Evolutionary conservation across 2,113 vertebrate genomes (phyloP).

Genomic region (Xiphophorus hellerii): DNA sequence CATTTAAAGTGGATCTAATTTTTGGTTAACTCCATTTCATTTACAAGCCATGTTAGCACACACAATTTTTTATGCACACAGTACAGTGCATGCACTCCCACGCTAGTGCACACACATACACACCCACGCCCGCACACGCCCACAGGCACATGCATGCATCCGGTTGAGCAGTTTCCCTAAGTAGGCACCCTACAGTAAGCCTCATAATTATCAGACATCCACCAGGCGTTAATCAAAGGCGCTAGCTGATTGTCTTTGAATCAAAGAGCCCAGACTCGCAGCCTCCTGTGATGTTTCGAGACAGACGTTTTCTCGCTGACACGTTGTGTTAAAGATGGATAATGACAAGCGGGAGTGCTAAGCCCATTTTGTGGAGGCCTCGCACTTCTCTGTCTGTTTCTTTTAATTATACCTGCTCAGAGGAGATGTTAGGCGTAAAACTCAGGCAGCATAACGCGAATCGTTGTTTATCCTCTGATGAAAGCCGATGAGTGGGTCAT

Average conservation of each 20-base stretch:
- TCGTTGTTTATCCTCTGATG: conserved; percentile 43
- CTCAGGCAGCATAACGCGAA: not conserved
- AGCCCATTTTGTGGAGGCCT: conserved; percentile 17
- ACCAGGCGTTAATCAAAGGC: conserved; percentile 59
- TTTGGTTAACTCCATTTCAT: not conserved
- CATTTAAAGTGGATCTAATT: conserved; percentile 4
- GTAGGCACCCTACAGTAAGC: conserved; percentile 25
- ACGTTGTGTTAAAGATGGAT: conserved; percentile 29
- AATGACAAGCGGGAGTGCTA: conserved; percentile 30
- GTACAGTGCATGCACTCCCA: not conserved
- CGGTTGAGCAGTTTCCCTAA: conserved; percentile 13
- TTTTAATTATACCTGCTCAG: conserved; percentile 48
- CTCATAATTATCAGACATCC: conserved; percentile 54
- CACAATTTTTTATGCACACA: not conserved
- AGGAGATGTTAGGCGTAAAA: conserved; percentile 19
- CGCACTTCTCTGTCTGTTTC: conserved; percentile 33
- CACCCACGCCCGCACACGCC: not conserved
- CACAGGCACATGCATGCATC: not conserved
- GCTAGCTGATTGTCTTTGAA: conserved; percentile 59
- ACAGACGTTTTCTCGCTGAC: conserved; percentile 18
- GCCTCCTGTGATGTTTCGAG: conserved; percentile 50
- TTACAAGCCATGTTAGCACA: not conserved
- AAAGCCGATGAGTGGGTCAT: conserved; percentile 26
- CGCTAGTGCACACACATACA: not conserved
- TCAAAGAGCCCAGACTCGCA: conserved; percentile 51